These are phyloP conservation scores for Pycnomerus fuliginosus DNA, from an alignment of 2,888 invertebrate genomes.

Conservation along the genomic window DNA sequence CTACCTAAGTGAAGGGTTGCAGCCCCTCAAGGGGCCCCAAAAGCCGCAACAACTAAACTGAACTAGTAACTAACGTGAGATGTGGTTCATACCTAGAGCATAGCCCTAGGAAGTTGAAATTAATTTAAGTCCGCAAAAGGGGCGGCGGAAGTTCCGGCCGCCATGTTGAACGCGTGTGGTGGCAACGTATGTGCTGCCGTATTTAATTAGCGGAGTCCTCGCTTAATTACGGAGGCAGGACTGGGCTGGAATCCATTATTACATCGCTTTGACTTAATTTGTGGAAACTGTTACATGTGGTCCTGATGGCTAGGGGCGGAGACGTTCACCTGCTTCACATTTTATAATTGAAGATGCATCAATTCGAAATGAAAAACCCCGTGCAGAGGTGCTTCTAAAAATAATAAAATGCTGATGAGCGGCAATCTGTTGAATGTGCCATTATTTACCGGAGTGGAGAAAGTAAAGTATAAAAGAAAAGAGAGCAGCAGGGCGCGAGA, in stretches of 20 bases:
- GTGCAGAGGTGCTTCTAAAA: slow-evolving; percentile 49
- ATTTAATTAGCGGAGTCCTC: slow-evolving; percentile 52
- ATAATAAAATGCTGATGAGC: slow-evolving; percentile 54
- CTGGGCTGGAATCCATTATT: slow-evolving; percentile 49
- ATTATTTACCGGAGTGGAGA: slow-evolving; percentile 48
- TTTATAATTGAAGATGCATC: too few species aligned
- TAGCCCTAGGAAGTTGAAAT: slow-evolving; percentile 47
- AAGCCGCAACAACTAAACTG: slow-evolving; percentile 44
- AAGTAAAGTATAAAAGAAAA: slow-evolving; percentile 40
- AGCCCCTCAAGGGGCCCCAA: slow-evolving; percentile 9
- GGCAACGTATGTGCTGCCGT: slow-evolving; percentile 48
- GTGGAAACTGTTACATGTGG: slow-evolving; percentile 49
- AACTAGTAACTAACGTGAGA: slow-evolving; percentile 34
- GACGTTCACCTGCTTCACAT: slow-evolving; percentile 4
- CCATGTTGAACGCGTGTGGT: slow-evolving; percentile 48
- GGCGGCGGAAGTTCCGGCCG: slow-evolving; percentile 31
- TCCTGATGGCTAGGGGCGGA: slow-evolving; percentile 36
- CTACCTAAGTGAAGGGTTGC: slow-evolving; percentile 9
- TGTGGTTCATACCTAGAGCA: slow-evolving; percentile 32
- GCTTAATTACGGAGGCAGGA: slow-evolving; percentile 51
- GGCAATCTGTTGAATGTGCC: slow-evolving; percentile 54
- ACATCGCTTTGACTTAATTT: slow-evolving; percentile 48
- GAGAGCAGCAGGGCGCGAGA: slow-evolving; percentile 28
- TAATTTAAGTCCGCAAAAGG: slow-evolving; percentile 49
- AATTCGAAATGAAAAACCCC: too few species aligned